phyloP scores from a whole-genome alignment of 2,888 invertebrate genomes.

The Noctua janthe region DNA sequence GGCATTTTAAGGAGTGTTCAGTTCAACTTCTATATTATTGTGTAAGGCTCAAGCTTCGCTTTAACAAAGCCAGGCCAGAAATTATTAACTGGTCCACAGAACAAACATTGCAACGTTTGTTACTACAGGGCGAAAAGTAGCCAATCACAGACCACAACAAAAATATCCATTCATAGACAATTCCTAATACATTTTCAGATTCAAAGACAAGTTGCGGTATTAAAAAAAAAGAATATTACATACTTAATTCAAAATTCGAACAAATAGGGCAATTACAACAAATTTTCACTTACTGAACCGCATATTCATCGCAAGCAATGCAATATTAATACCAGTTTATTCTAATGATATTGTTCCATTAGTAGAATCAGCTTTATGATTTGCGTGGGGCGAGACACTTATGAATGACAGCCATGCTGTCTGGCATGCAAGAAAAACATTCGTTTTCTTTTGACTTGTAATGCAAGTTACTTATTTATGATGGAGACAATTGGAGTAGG shows the following conservation, averaged over 20 bases:
- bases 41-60: neutral
- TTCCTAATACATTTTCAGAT: neutral
- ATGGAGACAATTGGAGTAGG: neutral
- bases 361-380: constrained; percentile 49
- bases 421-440: constrained; percentile 41
- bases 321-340: constrained; percentile 1
- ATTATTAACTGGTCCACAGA: neutral
- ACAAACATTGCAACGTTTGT: neutral
- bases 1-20: neutral
- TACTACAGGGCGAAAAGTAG: neutral
- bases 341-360: constrained; percentile 41
- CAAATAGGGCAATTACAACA: neutral
- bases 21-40: neutral
- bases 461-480: neutral
- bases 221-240: neutral
- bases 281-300: constrained; percentile 12
- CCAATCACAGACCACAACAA: neutral
- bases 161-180: neutral
- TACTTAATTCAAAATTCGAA: neutral
- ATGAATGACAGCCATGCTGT: constrained; percentile 48
- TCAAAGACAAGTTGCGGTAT: neutral
- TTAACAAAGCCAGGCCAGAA: neutral
- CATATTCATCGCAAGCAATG: constrained; percentile 28
- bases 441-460: constrained; percentile 38
- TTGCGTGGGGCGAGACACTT: constrained; percentile 52